phyloP scores from a whole-genome alignment of 2,113 vertebrate species.

The Nesogale talazaci region DNA sequence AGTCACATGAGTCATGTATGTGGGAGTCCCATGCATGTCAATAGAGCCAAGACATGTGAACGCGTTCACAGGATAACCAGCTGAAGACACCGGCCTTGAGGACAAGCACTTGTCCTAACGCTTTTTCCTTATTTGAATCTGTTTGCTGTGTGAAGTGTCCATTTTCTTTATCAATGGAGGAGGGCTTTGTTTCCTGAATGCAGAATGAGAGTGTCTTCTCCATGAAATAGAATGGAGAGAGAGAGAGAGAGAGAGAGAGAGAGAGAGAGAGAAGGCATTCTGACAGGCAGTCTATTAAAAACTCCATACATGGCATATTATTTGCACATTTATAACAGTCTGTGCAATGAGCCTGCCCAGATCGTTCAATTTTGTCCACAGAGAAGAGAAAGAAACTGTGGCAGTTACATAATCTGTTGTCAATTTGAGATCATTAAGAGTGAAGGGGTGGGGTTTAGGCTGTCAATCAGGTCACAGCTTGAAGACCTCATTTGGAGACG shows the following conservation, averaged over 20 bases:
- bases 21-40: no score
- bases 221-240: background rate
- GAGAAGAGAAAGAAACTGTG: background rate
- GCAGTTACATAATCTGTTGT: no score
- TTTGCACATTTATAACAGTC: constrained; percentile 37
- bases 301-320: background rate
- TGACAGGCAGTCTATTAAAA: constrained; percentile 52
- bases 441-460: no score
- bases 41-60: background rate
- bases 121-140: background rate
- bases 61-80: background rate
- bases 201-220: background rate
- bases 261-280: background rate
- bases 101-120: background rate
- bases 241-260: no score
- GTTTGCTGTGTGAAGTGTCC: background rate
- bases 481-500: no score
- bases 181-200: constrained; percentile 33
- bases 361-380: constrained; percentile 54
- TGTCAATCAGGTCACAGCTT: no score
- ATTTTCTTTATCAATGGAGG: constrained; percentile 31
- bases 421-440: no score
- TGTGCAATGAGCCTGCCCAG: constrained; percentile 24
- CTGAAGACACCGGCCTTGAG: background rate
- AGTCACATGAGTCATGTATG: no score